A percentile compares a stretch with the other conserved stretches of the same genome.
phyloP scores from a whole-genome alignment of 2,888 invertebrate species.

The Allygus modestus region DNA sequence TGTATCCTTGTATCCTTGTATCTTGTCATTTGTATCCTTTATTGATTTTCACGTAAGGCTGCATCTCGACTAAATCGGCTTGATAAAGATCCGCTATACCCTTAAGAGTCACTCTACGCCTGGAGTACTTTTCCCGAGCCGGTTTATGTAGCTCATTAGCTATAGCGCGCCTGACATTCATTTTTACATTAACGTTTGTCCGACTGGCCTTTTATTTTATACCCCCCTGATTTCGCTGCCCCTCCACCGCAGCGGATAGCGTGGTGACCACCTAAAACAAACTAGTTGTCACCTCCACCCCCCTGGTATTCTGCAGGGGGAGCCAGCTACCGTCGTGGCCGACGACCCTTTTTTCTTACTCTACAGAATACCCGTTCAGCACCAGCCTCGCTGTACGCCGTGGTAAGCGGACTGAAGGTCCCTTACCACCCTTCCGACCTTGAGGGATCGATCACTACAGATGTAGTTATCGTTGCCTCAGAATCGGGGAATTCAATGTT shows the following conservation, averaged over 20 bases:
- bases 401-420: neutral
- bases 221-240: neutral
- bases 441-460: neutral
- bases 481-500: too few species aligned
- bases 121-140: slow-evolving; percentile 46
- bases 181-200: neutral
- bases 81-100: slow-evolving; percentile 63
- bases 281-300: neutral
- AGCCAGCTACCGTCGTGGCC: neutral
- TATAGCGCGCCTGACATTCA: slow-evolving; percentile 26
- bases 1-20: too few species aligned
- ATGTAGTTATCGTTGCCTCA: too few species aligned
- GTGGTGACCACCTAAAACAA: neutral
- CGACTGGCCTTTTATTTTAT: neutral
- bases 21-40: slow-evolving; percentile 63
- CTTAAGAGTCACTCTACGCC: slow-evolving; percentile 55
- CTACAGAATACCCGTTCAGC: neutral
- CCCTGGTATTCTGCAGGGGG: neutral
- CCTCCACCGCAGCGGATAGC: neutral
- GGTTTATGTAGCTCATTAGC: slow-evolving; percentile 55
- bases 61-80: slow-evolving; percentile 63
- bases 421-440: neutral
- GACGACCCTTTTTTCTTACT: neutral
- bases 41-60: slow-evolving; percentile 55
- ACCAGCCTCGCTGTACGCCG: neutral